A percentile compares a stretch with the other conserved stretches of the same genome.
Conservation (phyloP, 2,113 vertebrate genomes). For the Sminthopsis crassicaudata region DNA sequence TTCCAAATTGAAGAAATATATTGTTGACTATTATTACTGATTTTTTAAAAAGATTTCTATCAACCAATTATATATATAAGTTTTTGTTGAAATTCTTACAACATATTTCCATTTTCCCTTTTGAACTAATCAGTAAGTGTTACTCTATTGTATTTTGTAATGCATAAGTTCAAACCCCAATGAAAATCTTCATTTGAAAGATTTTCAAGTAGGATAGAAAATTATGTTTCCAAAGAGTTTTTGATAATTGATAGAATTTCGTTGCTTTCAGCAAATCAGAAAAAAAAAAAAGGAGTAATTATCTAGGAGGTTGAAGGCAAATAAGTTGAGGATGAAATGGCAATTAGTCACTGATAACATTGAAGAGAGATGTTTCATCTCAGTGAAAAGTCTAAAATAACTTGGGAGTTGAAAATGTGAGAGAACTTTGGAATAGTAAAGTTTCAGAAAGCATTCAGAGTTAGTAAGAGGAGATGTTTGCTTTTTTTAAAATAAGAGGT, state of each 20-base stretch:
- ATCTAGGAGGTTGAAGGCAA: neutral
- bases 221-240: neutral
- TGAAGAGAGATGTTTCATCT: neutral
- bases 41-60: neutral
- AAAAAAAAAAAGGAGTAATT: neutral
- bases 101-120: neutral
- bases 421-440: neutral
- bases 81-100: neutral
- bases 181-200: neutral
- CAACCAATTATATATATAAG: neutral
- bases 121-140: neutral
- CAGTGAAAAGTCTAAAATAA: neutral
- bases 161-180: neutral
- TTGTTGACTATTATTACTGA: neutral
- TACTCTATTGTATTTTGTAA: neutral
- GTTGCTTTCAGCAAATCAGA: neutral
- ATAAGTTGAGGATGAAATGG: neutral
- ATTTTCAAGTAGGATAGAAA: neutral
- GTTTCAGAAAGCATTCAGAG: neutral
- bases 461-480: neutral
- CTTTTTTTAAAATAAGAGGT: neutral
- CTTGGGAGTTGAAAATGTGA: too few relatives aligned
- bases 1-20: neutral
- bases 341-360: neutral
- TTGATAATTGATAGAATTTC: neutral